Percentiles rank a stretch among this genome's conserved stretches.
These are phyloP conservation scores for Clupea harengus DNA, from an alignment of 2,113 vertebrate species.

Conservation along the genomic window DNA sequence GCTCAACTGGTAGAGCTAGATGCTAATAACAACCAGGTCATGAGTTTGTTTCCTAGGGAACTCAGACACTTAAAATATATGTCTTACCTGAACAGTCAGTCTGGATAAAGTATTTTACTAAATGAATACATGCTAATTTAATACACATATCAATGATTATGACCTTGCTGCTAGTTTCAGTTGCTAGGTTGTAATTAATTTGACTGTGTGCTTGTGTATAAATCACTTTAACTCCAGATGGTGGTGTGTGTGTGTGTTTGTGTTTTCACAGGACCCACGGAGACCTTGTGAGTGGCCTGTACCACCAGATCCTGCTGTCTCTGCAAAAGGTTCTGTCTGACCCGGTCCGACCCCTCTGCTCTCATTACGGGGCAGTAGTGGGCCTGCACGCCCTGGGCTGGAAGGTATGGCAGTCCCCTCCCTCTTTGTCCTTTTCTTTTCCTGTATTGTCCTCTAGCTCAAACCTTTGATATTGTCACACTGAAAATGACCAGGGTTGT, in stretches of 20 bases:
- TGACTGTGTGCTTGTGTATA: neutral
- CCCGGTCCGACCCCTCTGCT: constrained; percentile 88
- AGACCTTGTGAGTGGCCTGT: constrained; percentile 84
- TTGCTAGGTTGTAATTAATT: neutral
- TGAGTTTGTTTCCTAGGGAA: too few relatives aligned
- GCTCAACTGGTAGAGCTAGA: too few relatives aligned
- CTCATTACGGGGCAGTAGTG: constrained; percentile 90
- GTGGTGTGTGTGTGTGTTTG: neutral
- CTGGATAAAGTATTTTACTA: too few relatives aligned
- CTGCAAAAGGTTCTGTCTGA: constrained; percentile 91
- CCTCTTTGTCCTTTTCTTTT: neutral
- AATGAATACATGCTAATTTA: neutral
- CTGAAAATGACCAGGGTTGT: too few relatives aligned
- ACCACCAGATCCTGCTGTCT: constrained; percentile 87
- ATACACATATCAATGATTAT: neutral
- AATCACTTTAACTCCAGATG: neutral
- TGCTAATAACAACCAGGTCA: too few relatives aligned
- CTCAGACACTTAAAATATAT: too few relatives aligned
- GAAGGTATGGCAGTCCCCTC: constrained; percentile 72
- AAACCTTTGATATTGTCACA: too few relatives aligned
- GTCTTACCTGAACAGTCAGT: too few relatives aligned
- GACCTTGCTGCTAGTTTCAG: neutral
- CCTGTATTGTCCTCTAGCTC: neutral
- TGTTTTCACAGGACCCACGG: constrained; percentile 79
- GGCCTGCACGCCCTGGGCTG: constrained; percentile 89